Evolutionary conservation across 2,797 vertebrate genomes (phyloP), one percentile per base, ranked within the genome.

Genomic region (Acrossocheilus fasciatus): DNA sequence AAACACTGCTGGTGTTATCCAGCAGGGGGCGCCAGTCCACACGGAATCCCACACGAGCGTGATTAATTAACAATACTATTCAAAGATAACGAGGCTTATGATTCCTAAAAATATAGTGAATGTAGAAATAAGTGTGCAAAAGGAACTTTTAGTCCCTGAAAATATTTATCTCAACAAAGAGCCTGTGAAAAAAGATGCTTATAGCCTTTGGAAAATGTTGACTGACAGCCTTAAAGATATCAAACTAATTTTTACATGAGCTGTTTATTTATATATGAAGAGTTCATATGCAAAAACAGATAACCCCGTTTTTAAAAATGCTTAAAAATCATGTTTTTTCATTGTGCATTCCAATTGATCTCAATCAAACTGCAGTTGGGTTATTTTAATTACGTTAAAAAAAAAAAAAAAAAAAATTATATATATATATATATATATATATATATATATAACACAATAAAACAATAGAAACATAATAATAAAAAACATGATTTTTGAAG

Each of bases 21-120:
- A 7, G 57, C 23, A 82, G 85, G 43, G 57, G 59, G 85, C 70
- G 84, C 50, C 11, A 3, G 10, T 76, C 20, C 30, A 54, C 47
- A 52, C 30, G 26, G 18, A 76, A 34, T 54, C 50, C 15, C 26
- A 6, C 10, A 77, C 11, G 5, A 39, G 11, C 6, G 20, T 9
- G 14, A 77, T 76, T 52, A 2, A 4, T 76, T 54, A 15, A n/a
- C 12, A 15, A 41, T 26, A 26, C 26, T 1, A 39, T 1, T n/a
- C 0, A 6, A 2, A 73, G 14, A 57, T 10, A 26, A 15, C 6
- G 4, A 23, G 17, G 10, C 47, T 50, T 34, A 18, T 6, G 20
- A 52, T 75, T 34, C 1, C 26, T 4, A 11, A 57, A 39, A 15
- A 77, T 23, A 36, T 7, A 54, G 34, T 7, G 34, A 14, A 54